Conservation (phyloP, 2,797 vertebrate genomes). For the Galagoides demidoff region DNA sequence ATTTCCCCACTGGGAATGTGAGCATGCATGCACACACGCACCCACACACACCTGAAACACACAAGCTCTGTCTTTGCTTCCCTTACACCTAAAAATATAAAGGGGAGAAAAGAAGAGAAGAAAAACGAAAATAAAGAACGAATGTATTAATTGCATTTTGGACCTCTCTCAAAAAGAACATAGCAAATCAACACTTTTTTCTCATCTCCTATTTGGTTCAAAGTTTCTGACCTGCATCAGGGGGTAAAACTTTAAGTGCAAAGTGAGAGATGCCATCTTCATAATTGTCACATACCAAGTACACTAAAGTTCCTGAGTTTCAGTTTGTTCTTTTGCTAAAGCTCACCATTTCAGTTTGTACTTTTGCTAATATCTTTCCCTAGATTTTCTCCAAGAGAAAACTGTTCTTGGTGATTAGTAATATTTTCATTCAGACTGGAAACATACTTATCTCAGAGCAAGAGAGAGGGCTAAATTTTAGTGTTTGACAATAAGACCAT, state of each 20-base stretch:
- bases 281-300: neutral
- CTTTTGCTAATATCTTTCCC: neutral
- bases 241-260: neutral
- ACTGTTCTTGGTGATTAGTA: neutral
- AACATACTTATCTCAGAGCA: neutral
- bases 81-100: neutral
- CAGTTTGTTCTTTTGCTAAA: too few species aligned
- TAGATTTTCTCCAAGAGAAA: neutral
- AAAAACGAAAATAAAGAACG: neutral
- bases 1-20: neutral
- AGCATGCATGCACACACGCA: neutral
- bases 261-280: neutral
- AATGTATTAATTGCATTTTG: neutral
- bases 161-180: slow-evolving; percentile 12
- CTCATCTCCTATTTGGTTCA: neutral
- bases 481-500: neutral
- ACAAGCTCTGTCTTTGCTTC: neutral
- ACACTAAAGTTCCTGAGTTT: neutral
- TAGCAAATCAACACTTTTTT: neutral
- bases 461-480: neutral
- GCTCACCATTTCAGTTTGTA: neutral
- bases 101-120: neutral
- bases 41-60: neutral
- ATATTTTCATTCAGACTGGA: neutral
- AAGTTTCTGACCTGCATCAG: neutral